These are phyloP conservation scores for Oryzias curvinotus DNA, from an alignment of 2,113 vertebrate genomes.

Conservation along the genomic window DNA sequence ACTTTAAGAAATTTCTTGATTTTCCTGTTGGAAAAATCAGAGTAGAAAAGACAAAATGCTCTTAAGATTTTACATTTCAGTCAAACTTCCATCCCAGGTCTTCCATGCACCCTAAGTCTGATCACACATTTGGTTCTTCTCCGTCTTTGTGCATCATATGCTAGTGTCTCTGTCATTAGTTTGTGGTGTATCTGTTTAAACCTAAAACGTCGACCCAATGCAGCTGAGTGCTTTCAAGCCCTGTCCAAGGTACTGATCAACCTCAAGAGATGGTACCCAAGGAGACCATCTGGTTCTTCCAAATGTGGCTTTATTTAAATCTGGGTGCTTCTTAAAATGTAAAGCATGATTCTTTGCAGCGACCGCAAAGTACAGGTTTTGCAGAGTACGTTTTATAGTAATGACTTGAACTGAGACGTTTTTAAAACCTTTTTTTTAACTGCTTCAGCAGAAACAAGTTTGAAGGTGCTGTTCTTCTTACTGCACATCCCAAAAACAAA, in stretches of 20 bases:
- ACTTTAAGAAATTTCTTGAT: too few relatives aligned
- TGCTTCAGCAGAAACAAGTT: conserved; percentile 9
- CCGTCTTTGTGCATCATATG: conserved; percentile 1
- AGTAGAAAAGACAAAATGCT: too few relatives aligned
- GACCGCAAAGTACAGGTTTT: conserved; percentile 22
- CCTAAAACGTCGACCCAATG: conserved; percentile 20
- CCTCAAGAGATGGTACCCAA: conserved; percentile 9
- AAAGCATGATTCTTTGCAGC: conserved; percentile 16
- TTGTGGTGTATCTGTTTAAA: conserved; percentile 18
- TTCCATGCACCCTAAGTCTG: not conserved
- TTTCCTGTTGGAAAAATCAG: too few relatives aligned
- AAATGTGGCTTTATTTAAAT: conserved; percentile 12
- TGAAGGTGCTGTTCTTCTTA: not conserved
- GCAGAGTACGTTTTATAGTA: not conserved
- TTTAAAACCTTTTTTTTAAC: conserved; percentile 15
- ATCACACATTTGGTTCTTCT: conserved; percentile 1
- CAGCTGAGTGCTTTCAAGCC: conserved; percentile 34
- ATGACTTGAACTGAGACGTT: conserved; percentile 10
- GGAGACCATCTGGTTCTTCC: conserved; percentile 6
- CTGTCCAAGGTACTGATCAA: conserved; percentile 70
- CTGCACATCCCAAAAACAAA: not conserved
- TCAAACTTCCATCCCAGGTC: not conserved
- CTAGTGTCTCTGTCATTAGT: conserved; percentile 29
- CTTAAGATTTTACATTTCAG: too few relatives aligned
- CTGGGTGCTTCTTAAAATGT: not conserved